Evolutionary conservation across 2,888 invertebrate genomes (phyloP).

Genomic region (Cephus nigrinus): DNA sequence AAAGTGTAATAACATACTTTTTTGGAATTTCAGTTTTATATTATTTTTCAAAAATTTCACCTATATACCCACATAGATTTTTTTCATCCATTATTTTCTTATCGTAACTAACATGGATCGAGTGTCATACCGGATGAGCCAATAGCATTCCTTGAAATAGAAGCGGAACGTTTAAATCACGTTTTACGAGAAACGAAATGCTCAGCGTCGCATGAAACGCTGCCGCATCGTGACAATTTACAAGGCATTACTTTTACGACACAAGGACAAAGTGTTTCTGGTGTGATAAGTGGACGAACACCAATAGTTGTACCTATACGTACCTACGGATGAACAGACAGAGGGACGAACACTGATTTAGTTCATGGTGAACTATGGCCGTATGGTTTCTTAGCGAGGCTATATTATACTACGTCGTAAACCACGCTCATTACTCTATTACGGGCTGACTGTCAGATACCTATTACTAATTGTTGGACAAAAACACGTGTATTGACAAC

Average conservation of each 20-base stretch:
- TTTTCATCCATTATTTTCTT: too few species aligned
- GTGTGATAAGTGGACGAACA: constrained; percentile 43
- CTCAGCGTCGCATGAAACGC: constrained; percentile 2
- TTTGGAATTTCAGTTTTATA: background rate
- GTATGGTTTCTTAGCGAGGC: constrained; percentile 42
- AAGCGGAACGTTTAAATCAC: background rate
- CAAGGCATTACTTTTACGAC: constrained; percentile 48
- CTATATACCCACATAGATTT: too few species aligned
- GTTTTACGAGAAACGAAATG: constrained; percentile 9
- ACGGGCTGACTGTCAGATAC: constrained; percentile 54
- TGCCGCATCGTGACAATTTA: constrained; percentile 35
- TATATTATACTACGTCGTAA: constrained; percentile 59
- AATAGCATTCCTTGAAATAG: background rate
- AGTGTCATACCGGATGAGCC: background rate
- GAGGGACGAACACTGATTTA: constrained; percentile 16
- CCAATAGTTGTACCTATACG: background rate
- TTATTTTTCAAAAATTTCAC: too few species aligned
- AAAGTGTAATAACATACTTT: background rate
- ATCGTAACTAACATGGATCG: too few species aligned
- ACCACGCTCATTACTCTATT: constrained; percentile 63
- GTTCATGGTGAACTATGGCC: constrained; percentile 30
- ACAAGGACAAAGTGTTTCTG: constrained; percentile 46
- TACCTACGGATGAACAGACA: constrained; percentile 31
- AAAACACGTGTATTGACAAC: constrained; percentile 58
- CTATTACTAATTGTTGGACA: constrained; percentile 57